Evolutionary conservation across 2,888 invertebrate species (phyloP).

Genomic region (Didymodactylos carnosus): DNA sequence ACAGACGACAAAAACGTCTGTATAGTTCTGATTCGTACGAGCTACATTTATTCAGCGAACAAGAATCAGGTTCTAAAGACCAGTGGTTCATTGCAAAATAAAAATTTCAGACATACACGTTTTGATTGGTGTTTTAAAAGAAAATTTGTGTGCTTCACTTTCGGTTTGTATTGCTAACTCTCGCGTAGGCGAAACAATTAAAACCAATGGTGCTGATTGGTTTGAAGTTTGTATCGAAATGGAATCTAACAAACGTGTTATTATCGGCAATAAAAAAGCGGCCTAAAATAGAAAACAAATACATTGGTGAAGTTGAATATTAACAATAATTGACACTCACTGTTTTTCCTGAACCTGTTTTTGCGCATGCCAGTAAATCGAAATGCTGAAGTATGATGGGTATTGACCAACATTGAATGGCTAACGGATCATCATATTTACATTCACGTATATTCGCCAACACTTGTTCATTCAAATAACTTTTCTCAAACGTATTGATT

Average conservation of each 20-base stretch:
- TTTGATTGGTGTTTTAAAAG: not conserved
- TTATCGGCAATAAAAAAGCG: slow-evolving; percentile 5
- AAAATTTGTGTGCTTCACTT: slow-evolving; percentile 1
- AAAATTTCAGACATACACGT: not conserved
- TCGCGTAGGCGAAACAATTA: slow-evolving; percentile 8
- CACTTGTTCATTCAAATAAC: not conserved
- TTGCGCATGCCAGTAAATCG: not conserved
- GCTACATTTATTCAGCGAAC: no score
- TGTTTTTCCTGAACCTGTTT: no score
- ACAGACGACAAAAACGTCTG: no score
- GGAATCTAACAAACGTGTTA: not conserved
- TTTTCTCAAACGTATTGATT: not conserved
- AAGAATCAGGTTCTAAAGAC: no score
- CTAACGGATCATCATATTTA: not conserved
- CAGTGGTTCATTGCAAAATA: no score
- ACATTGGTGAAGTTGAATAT: no score
- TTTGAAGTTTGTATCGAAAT: not conserved
- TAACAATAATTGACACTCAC: no score
- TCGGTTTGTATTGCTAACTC: slow-evolving; percentile 5
- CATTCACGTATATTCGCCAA: not conserved
- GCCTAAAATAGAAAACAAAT: slow-evolving; percentile 5
- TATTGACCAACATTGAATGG: not conserved
- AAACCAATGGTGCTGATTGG: not conserved
- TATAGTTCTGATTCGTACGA: no score
- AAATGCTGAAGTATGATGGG: not conserved